Conservation (phyloP, 2,113 vertebrate species). For the Indicator maculatus region DNA sequence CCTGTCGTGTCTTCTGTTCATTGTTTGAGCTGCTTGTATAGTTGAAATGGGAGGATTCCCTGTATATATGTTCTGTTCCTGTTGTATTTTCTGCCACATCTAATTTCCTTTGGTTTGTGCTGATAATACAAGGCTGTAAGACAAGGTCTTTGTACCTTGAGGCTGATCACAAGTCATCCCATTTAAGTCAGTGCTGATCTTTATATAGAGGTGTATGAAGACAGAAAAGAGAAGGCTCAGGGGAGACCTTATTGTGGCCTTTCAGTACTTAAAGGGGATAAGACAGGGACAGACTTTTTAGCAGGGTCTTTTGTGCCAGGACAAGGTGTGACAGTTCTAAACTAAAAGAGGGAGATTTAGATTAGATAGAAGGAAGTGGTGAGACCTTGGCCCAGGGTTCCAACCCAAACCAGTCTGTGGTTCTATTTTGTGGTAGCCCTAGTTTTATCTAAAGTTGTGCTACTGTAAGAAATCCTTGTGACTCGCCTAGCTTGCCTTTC, state of each 20-base stretch:
- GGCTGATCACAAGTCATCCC: background rate
- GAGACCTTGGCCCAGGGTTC: too few species aligned
- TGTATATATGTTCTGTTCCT: background rate
- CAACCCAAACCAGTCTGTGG: too few species aligned
- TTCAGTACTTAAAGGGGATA: too few species aligned
- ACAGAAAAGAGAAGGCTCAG: too few species aligned
- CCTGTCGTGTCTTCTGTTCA: background rate
- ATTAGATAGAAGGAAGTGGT: too few species aligned
- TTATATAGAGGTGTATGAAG: accelerated
- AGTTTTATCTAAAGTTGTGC: background rate
- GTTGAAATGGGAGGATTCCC: background rate
- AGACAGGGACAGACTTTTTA: too few species aligned
- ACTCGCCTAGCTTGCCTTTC: background rate
- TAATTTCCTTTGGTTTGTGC: background rate
- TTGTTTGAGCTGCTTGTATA: background rate
- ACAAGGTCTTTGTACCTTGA: background rate
- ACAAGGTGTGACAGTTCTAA: too few species aligned
- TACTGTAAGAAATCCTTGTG: background rate
- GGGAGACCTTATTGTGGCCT: too few species aligned
- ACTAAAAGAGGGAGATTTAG: too few species aligned
- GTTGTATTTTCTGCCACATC: background rate
- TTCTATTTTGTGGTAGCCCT: background rate
- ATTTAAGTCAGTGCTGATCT: background rate
- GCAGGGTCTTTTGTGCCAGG: too few species aligned
- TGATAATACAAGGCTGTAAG: background rate